Evolutionary conservation across 2,797 vertebrate genomes (phyloP).

Genomic region (Nannoperca obscura): DNA sequence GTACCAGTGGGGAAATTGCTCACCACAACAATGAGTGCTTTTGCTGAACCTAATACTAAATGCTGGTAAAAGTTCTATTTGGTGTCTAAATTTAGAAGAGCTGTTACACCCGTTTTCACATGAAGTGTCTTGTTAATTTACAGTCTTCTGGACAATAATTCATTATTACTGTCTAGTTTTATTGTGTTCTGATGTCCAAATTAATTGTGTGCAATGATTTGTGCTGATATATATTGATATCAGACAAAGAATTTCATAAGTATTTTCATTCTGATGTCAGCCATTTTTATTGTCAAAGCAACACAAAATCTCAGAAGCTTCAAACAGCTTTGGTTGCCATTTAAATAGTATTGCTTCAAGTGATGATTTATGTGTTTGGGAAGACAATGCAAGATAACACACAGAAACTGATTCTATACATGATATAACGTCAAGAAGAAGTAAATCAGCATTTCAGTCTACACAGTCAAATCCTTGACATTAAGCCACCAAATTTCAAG

Average conservation of each 20-base stretch:
- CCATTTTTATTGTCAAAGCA: neutral
- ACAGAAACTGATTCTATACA: neutral
- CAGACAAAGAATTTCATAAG: neutral
- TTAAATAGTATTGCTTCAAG: neutral
- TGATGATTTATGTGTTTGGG: neutral
- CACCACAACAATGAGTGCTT: neutral
- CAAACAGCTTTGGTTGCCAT: neutral
- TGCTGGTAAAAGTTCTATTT: neutral
- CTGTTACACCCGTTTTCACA: neutral
- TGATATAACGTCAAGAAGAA: neutral
- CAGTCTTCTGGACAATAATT: neutral
- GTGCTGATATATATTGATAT: neutral
- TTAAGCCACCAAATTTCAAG: neutral
- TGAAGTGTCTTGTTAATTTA: too few relatives aligned
- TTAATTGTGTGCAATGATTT: too few relatives aligned
- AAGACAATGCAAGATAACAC: neutral
- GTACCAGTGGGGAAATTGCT: neutral
- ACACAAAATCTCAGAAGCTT: neutral
- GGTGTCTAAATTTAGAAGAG: neutral
- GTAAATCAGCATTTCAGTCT: conserved; percentile 7
- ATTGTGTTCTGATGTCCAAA: neutral
- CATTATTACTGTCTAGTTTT: neutral
- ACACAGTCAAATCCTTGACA: conserved; percentile 7
- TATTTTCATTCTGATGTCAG: neutral
- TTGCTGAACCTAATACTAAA: neutral